phyloP scores from a whole-genome alignment of 2,797 vertebrate species.

The Leptoclinus maculatus region DNA sequence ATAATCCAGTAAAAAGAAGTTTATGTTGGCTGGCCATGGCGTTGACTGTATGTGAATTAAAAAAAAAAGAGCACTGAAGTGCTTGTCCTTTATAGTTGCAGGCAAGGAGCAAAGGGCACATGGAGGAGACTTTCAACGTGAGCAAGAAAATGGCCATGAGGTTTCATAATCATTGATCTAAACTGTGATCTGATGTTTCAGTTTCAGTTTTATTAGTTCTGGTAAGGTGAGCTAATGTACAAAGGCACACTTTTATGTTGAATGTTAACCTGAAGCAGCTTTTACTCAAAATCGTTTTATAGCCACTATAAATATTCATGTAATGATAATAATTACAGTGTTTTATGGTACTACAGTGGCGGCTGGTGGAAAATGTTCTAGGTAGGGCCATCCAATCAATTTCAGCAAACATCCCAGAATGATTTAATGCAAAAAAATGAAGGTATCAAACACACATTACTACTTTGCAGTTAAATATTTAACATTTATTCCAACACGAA shows the following conservation, averaged over 20 bases:
- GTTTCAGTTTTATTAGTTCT: conserved; percentile 15
- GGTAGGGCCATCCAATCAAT: no score
- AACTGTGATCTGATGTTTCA: not conserved
- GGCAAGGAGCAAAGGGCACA: conserved; percentile 77
- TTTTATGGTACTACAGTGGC: conserved; percentile 1
- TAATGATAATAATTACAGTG: not conserved
- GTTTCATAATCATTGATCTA: conserved; percentile 15
- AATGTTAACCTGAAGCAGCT: conserved; percentile 2
- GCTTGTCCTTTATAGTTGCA: conserved; percentile 48
- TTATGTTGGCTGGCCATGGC: conserved; percentile 66
- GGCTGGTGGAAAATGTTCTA: no score
- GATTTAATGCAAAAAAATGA: no score
- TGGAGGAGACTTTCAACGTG: not conserved
- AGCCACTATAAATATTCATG: conserved; percentile 9
- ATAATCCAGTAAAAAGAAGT: conserved; percentile 62
- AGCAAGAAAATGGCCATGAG: not conserved
- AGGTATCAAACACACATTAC: no score
- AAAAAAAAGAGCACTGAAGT: not conserved
- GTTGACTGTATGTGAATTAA: not conserved
- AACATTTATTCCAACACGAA: no score
- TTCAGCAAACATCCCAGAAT: no score
- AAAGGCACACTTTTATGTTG: not conserved
- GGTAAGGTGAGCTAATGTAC: not conserved
- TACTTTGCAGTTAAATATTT: no score
- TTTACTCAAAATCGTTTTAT: not conserved